phyloP scores from a whole-genome alignment of 2,888 invertebrate species.

The Lucinisca nassula region DNA sequence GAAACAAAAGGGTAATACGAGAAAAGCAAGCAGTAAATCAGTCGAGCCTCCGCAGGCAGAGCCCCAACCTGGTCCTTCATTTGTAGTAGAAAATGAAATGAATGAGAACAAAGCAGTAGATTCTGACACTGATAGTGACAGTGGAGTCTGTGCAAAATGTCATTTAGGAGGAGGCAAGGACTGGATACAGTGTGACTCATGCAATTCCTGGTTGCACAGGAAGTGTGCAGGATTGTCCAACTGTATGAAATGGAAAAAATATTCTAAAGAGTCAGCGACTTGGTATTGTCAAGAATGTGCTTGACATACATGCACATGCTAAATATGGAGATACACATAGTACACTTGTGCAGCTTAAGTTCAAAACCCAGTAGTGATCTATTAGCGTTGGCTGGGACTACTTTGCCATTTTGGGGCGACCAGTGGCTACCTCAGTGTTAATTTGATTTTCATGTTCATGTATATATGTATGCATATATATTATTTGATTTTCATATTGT shows the following conservation, averaged over 20 bases:
- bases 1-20: not conserved
- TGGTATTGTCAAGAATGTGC: not conserved
- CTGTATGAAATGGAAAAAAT: conserved; percentile 13
- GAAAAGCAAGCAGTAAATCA: not conserved
- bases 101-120: not conserved
- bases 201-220: conserved; percentile 11
- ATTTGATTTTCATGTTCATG: too few species aligned
- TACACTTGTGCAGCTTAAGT: too few species aligned
- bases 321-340: too few species aligned
- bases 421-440: too few species aligned
- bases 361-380: too few species aligned
- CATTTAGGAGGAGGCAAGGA: not conserved
- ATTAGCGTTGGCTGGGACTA: too few species aligned
- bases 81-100: too few species aligned
- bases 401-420: too few species aligned
- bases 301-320: too few species aligned
- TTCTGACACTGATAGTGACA: not conserved
- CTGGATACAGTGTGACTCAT: conserved; percentile 11
- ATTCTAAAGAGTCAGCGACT: not conserved
- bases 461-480: too few species aligned
- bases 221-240: conserved; percentile 14
- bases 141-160: not conserved
- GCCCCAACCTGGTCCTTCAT: not conserved
- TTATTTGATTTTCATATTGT: too few species aligned
- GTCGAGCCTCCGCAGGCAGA: not conserved